phyloP scores from a whole-genome alignment of 2,113 vertebrate species.

The Scolopax mira region DNA sequence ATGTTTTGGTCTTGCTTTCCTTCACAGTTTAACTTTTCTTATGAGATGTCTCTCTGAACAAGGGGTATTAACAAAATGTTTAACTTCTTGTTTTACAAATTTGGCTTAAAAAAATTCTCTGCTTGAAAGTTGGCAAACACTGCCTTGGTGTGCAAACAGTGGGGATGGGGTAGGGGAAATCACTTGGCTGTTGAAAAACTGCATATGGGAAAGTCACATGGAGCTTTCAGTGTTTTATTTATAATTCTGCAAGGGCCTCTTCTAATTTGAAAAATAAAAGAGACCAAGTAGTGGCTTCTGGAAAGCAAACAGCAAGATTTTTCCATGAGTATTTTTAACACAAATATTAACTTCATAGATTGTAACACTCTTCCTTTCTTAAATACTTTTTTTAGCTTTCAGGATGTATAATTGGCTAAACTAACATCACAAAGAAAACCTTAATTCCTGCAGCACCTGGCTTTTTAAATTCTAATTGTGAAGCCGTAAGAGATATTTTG shows the following conservation, averaged over 20 bases:
- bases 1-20: neutral
- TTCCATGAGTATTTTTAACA: conserved; percentile 22
- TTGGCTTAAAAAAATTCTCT: neutral
- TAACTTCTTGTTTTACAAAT: neutral
- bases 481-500: neutral
- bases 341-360: neutral
- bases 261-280: conserved; percentile 19
- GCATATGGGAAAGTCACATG: conserved; percentile 54
- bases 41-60: neutral
- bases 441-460: neutral
- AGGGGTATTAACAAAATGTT: neutral
- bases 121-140: conserved; percentile 14
- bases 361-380: neutral
- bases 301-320: conserved; percentile 23
- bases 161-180: conserved; percentile 4
- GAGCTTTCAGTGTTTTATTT: conserved; percentile 43
- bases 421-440: neutral
- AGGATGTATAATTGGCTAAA: neutral
- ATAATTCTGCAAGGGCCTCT: conserved; percentile 41
- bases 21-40: neutral
- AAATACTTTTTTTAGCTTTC: neutral
- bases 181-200: conserved; percentile 46
- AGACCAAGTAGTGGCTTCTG: conserved; percentile 5
- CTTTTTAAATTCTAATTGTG: neutral
- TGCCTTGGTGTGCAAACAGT: conserved; percentile 31